Evolutionary conservation across 1,140 invertebrate species (phyloP).

Genomic region (Lepidurus apus): DNA sequence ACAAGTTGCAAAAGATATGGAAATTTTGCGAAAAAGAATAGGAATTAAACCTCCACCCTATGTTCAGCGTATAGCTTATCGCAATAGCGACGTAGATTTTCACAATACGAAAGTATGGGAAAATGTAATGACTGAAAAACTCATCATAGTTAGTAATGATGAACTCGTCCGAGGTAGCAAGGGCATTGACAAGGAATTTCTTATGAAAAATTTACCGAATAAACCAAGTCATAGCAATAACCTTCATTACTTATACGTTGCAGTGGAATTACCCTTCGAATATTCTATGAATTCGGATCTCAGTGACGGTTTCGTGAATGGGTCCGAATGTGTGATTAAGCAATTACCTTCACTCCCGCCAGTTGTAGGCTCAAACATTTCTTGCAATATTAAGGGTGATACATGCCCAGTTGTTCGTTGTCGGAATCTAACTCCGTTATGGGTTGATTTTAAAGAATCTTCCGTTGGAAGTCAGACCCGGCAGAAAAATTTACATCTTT

Average conservation of each 20-base stretch:
- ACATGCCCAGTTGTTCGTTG: background rate
- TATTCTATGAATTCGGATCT: background rate
- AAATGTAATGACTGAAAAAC: background rate
- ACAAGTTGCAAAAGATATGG: conserved; percentile 29
- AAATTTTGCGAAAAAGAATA: conserved; percentile 5
- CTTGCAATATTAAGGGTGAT: background rate
- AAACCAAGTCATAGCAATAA: background rate
- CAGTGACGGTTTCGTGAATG: background rate
- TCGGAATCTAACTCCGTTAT: background rate
- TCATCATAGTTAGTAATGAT: background rate
- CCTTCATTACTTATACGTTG: background rate
- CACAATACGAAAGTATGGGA: background rate
- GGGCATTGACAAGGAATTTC: background rate
- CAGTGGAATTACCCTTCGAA: background rate
- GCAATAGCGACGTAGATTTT: background rate
- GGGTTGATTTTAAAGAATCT: background rate
- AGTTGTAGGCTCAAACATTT: background rate
- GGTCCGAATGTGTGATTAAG: background rate
- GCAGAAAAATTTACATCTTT: background rate
- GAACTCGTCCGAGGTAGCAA: background rate
- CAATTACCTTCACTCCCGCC: background rate
- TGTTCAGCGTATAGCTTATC: background rate
- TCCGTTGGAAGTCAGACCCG: background rate
- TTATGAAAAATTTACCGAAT: background rate
- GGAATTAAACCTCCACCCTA: background rate